Percentiles rank a stretch among this genome's conserved stretches.
Evolutionary conservation across 2,888 invertebrate species (phyloP).

Genomic region (Ceramica pisi): DNA sequence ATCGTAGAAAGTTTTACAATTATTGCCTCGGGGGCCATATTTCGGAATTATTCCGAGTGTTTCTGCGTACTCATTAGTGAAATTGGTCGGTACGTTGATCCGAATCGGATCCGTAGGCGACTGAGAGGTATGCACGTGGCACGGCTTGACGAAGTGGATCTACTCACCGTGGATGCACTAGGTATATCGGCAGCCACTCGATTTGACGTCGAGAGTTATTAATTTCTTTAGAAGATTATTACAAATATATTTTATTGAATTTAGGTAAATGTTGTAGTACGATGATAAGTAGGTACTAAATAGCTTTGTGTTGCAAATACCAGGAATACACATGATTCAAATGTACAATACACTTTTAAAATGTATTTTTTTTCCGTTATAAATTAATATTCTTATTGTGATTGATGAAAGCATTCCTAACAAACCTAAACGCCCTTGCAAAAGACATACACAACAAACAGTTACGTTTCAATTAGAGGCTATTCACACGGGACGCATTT

Average conservation of each 20-base stretch:
- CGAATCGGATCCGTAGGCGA: conserved; percentile 45
- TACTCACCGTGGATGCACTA: conserved; percentile 22
- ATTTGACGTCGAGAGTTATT: conserved; percentile 39
- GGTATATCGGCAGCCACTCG: conserved; percentile 27
- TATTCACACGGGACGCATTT: conserved; percentile 55
- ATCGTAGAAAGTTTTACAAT: conserved; percentile 59
- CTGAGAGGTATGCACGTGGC: conserved; percentile 47
- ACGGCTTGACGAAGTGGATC: conserved; percentile 51
- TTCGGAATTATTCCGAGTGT: conserved; percentile 57
- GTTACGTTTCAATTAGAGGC: conserved; percentile 37
- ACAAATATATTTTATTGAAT: neutral
- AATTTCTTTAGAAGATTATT: conserved; percentile 8
- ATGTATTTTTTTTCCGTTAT: too few relatives aligned
- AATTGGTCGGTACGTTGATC: conserved; percentile 67
- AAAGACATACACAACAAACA: conserved; percentile 15
- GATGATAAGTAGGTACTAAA: neutral
- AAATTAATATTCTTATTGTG: neutral
- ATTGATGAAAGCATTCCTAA: conserved; percentile 1
- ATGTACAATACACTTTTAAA: too few relatives aligned
- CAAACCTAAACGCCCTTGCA: conserved; percentile 19
- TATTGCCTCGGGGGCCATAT: conserved; percentile 45
- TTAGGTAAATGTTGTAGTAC: neutral
- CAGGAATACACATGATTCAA: too few relatives aligned
- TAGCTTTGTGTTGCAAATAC: neutral
- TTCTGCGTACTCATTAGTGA: conserved; percentile 73